Evolutionary conservation across 2,888 invertebrate genomes (phyloP).

Genomic region (Lutraria lutraria): DNA sequence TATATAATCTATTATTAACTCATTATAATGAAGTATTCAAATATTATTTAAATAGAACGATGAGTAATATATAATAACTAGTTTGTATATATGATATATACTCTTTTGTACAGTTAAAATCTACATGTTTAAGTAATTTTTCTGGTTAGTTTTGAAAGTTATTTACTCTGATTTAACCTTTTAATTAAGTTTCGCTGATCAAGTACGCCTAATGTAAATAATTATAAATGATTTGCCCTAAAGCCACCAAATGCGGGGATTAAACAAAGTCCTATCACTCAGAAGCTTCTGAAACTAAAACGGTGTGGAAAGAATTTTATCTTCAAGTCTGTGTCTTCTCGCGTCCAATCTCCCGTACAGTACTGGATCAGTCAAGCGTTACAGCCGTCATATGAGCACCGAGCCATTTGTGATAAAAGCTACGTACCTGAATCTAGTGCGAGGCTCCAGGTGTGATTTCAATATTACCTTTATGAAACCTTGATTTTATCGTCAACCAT

Average conservation of each 20-base stretch:
- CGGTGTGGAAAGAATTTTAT: conserved; percentile 66
- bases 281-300: conserved; percentile 68
- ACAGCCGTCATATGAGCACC: conserved; percentile 26
- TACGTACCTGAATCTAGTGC: background rate
- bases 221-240: conserved; percentile 20
- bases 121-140: too few species aligned
- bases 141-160: too few species aligned
- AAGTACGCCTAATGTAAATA: too few species aligned
- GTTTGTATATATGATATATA: too few species aligned
- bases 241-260: conserved; percentile 51
- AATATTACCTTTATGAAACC: background rate
- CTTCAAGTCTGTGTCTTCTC: conserved; percentile 62
- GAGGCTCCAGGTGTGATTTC: conserved; percentile 31
- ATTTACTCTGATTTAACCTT: too few species aligned
- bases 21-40: too few species aligned
- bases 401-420: conserved; percentile 40
- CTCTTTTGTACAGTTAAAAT: too few species aligned
- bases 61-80: too few species aligned
- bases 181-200: too few species aligned
- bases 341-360: conserved; percentile 56
- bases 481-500: background rate
- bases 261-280: conserved; percentile 59
- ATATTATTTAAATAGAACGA: too few species aligned
- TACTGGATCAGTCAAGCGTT: conserved; percentile 56
- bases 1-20: too few species aligned